Percentiles rank a stretch among this genome's conserved stretches.
Evolutionary conservation across 2,888 invertebrate genomes (phyloP).

Genomic region (Cepaea hortensis): DNA sequence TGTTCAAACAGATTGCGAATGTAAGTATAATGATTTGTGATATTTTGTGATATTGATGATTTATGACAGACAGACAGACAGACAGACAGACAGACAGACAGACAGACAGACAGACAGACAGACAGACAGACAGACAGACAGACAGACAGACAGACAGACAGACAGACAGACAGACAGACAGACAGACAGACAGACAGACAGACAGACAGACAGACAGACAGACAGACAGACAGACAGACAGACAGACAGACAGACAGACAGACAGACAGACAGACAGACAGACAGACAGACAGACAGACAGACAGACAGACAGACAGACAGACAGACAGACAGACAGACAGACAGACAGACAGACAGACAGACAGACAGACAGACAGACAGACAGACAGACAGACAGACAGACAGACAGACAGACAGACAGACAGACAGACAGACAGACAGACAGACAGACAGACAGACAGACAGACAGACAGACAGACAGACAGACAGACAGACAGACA

Average conservation of each 20-base stretch:
- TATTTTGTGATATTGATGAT: no score
- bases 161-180: not conserved
- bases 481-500: not conserved
- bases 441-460: not conserved
- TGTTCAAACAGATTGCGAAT: no score
- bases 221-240: not conserved
- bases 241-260: not conserved
- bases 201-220: not conserved
- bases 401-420: not conserved
- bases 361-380: not conserved
- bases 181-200: not conserved
- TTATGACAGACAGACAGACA: not conserved
- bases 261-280: not conserved
- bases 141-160: not conserved
- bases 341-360: not conserved
- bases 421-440: not conserved
- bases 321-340: not conserved
- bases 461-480: not conserved
- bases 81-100: not conserved
- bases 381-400: not conserved
- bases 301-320: not conserved
- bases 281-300: not conserved
- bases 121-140: not conserved
- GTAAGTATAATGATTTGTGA: no score
- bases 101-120: not conserved